A percentile compares a stretch with the other conserved stretches of the same genome.
phyloP scores from a whole-genome alignment of 1,140 invertebrate genomes.

The Trichomalopsis sarcophagae region DNA sequence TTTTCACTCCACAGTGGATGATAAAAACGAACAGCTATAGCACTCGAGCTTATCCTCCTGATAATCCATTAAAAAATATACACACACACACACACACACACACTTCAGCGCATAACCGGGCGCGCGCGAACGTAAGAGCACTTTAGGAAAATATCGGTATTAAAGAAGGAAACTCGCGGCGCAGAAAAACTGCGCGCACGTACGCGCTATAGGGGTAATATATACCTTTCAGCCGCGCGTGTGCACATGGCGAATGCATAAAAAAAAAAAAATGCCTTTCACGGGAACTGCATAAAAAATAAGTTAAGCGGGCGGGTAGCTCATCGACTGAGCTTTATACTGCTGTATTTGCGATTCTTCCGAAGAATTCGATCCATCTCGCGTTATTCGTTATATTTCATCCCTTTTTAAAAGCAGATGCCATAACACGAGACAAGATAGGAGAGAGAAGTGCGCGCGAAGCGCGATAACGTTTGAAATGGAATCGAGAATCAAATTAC shows the following conservation, averaged over 20 bases:
- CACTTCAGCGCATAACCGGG: not conserved
- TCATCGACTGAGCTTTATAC: constrained; percentile 29
- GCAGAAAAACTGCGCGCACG: too few relatives aligned
- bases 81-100: not conserved
- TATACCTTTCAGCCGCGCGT: not conserved
- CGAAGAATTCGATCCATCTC: too few relatives aligned
- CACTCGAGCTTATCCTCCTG: too few relatives aligned
- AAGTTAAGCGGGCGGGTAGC: not conserved
- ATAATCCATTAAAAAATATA: not conserved
- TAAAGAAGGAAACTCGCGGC: not conserved
- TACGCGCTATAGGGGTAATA: not conserved
- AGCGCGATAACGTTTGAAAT: constrained; percentile 47
- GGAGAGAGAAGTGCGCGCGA: constrained; percentile 2
- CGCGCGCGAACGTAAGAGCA: not conserved
- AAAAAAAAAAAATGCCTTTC: constrained; percentile 34
- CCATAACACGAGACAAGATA: too few relatives aligned
- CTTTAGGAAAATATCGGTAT: not conserved
- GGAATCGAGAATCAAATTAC: constrained; percentile 50
- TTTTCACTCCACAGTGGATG: too few relatives aligned
- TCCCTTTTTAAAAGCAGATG: too few relatives aligned
- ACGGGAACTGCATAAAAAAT: constrained; percentile 10
- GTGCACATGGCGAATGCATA: not conserved
- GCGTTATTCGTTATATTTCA: too few relatives aligned
- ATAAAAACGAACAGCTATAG: too few relatives aligned
- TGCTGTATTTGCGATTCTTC: constrained; percentile 25